Conservation (phyloP, 2,888 invertebrate species). For the Synergus japonicus region DNA sequence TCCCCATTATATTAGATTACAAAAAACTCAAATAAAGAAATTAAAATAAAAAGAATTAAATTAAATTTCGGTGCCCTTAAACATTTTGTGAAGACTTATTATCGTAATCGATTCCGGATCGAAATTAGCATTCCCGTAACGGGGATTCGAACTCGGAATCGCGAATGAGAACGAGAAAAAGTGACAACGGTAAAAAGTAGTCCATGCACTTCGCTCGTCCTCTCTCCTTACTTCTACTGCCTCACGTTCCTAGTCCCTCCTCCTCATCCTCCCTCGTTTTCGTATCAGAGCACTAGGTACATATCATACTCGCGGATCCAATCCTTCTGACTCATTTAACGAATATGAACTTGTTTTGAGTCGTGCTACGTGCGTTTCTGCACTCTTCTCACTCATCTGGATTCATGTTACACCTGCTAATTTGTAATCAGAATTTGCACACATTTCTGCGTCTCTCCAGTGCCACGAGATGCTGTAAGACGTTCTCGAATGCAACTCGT, state of each 20-base stretch:
- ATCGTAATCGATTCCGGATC: not conserved
- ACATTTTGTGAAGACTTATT: not conserved
- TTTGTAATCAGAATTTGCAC: not conserved
- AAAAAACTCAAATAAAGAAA: too few relatives aligned
- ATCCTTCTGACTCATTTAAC: not conserved
- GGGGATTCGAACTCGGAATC: slow-evolving; percentile 34
- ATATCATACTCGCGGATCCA: not conserved
- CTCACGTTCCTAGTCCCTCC: not conserved
- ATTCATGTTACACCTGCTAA: not conserved
- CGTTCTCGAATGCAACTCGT: too few relatives aligned
- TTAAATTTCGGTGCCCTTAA: not conserved
- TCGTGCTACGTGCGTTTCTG: slow-evolving; percentile 11
- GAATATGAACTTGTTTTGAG: not conserved
- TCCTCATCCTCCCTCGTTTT: slow-evolving; percentile 2
- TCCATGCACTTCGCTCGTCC: slow-evolving; percentile 51
- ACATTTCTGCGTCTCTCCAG: too few relatives aligned
- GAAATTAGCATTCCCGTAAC: slow-evolving; percentile 20
- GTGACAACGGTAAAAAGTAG: slow-evolving; percentile 65
- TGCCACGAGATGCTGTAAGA: too few relatives aligned
- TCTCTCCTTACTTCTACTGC: not conserved
- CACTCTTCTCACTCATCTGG: not conserved
- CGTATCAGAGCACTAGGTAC: not conserved
- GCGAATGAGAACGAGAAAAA: slow-evolving; percentile 56
- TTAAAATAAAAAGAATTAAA: too few relatives aligned
- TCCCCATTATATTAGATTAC: too few relatives aligned